Percentiles rank a stretch among this genome's conserved stretches.
phyloP scores from a whole-genome alignment of 2,113 vertebrate species.

The Ptychochromis oligacanthus region DNA sequence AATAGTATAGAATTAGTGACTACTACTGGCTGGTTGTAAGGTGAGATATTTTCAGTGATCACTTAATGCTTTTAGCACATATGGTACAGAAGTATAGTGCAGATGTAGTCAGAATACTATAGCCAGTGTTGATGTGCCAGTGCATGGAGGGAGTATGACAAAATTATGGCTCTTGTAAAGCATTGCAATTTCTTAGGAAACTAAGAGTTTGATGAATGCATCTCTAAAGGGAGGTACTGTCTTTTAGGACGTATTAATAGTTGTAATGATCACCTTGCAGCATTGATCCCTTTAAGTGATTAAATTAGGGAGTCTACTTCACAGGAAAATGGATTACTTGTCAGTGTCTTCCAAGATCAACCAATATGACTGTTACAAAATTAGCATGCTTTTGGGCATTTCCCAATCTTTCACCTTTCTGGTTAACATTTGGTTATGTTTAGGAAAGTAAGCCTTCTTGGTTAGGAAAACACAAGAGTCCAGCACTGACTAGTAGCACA shows the following conservation, averaged over 20 bases:
- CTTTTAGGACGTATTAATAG: background rate
- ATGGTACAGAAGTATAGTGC: background rate
- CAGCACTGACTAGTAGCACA: background rate
- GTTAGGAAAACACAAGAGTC: background rate
- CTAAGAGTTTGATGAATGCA: background rate
- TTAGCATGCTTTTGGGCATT: background rate
- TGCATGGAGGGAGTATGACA: background rate
- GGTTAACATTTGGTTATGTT: background rate
- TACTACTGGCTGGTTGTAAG: fast-evolving
- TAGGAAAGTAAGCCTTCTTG: background rate
- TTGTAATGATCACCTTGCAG: background rate
- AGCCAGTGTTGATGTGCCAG: background rate
- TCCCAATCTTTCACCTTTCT: background rate
- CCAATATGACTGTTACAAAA: background rate
- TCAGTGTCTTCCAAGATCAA: background rate
- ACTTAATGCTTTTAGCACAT: background rate
- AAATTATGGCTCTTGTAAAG: background rate
- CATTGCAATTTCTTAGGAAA: background rate
- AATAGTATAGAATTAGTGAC: background rate
- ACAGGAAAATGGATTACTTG: background rate
- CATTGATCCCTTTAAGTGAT: background rate
- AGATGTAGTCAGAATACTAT: background rate
- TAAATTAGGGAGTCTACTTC: background rate
- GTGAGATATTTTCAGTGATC: background rate
- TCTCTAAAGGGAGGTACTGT: too few species aligned